Evolutionary conservation across 2,113 vertebrate genomes (phyloP), one percentile per base, ranked within the genome.

Genomic region (Odocoileus hemionus): DNA sequence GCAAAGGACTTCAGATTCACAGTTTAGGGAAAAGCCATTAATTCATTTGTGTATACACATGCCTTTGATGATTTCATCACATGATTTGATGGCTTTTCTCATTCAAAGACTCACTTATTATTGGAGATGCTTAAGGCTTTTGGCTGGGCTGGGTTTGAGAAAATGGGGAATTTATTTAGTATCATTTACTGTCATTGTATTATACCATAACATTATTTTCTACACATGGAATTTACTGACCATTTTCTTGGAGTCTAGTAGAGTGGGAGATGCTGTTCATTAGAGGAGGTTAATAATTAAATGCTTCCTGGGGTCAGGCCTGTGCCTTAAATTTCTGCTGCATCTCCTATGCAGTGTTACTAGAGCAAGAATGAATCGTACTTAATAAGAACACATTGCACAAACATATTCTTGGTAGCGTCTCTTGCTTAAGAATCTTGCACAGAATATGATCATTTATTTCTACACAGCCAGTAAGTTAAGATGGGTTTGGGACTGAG

Each of bases 1-100:
- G 82, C 36, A 93, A 85, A 76, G 19, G 54, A 88, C 43, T 93
- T 94, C 17, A 96, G 36, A 92, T 74, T 88, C 45, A 86, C 33
- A 28, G 90, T 15, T 55, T 60, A 88, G 30, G 87, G 58, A 91
- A 94, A 95, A 74, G 26, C 6, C 33, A 30, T 50, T 58, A 57
- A 67, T 90, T 89, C 16, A 57, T 47, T 79, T 57, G 30, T 67
- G 6, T 74, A 36, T 87, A 33, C 21, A 78, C 3, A 6, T 85
- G 33, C 25, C 54, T 95, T 94, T 93, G 43, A 84, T 86, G 61
- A 86, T 14, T 10, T 39, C 6, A 23, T 87, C 28, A 30, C 11
- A 36, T 92, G 55, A 95, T 89, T 19, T 90, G 52, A 96, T 89
- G 79, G 12, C 36, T 96, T 97, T 97, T 95, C 25, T 86, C 47